These are phyloP conservation scores for Heliconius eleuchia DNA, from an alignment of 1,140 invertebrate species.

Conservation along the genomic window DNA sequence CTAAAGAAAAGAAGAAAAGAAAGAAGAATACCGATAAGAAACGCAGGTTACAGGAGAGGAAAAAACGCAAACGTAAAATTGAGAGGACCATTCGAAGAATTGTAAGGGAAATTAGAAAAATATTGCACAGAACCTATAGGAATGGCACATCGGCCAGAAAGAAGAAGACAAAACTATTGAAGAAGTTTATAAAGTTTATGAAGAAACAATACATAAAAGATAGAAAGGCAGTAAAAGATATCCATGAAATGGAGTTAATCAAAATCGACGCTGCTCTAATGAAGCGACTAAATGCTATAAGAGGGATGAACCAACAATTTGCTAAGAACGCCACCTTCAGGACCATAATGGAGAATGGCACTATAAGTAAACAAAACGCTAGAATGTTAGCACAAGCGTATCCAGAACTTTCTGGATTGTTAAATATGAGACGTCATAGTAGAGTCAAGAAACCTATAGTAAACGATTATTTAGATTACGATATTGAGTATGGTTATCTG, in stretches of 20 bases:
- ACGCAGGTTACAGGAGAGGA: slow-evolving; percentile 50
- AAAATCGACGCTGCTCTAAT: slow-evolving; percentile 54
- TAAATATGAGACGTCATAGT: slow-evolving; percentile 35
- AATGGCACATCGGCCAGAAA: slow-evolving; percentile 59
- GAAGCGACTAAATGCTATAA: slow-evolving; percentile 54
- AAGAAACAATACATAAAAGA: slow-evolving; percentile 65
- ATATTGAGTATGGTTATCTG: slow-evolving; percentile 59
- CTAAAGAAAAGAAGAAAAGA: slow-evolving; percentile 46
- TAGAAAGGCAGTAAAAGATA: slow-evolving; percentile 54
- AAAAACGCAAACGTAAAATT: slow-evolving; percentile 60
- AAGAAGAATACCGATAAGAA: slow-evolving; percentile 41
- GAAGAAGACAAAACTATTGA: slow-evolving; percentile 61
- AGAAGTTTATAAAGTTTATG: slow-evolving; percentile 62
- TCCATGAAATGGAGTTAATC: slow-evolving; percentile 57
- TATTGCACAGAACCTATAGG: slow-evolving; percentile 56
- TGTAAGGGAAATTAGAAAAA: slow-evolving; percentile 60
- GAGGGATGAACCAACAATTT: slow-evolving; percentile 52
- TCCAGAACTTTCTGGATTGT: slow-evolving; percentile 50
- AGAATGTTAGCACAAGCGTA: slow-evolving; percentile 53
- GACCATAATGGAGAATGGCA: slow-evolving; percentile 59
- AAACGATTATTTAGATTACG: slow-evolving; percentile 55
- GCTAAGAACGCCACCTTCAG: slow-evolving; percentile 60
- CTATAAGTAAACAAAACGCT: slow-evolving; percentile 45
- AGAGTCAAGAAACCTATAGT: not conserved
- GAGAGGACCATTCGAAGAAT: slow-evolving; percentile 61